These are phyloP conservation scores for Ormyrus pomaceus DNA, from an alignment of 2,888 invertebrate species.

Conservation along the genomic window DNA sequence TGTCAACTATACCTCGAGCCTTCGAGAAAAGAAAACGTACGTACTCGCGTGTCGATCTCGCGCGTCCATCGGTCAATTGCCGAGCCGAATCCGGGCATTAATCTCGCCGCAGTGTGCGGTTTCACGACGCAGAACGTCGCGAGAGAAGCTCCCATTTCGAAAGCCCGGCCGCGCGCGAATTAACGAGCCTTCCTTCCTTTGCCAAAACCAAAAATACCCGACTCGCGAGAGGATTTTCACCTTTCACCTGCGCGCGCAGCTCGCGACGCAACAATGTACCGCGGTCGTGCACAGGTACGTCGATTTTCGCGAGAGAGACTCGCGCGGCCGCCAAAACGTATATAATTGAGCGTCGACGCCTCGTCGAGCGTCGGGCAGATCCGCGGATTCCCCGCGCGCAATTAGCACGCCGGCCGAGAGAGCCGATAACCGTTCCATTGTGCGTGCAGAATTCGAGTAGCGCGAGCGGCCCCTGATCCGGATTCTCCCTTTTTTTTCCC, in stretches of 20 bases:
- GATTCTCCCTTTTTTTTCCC: neutral
- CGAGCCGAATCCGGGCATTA: too few species aligned
- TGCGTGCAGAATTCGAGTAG: slow-evolving; percentile 33
- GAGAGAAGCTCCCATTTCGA: too few species aligned
- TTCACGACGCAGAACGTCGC: too few species aligned
- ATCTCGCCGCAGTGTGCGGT: too few species aligned
- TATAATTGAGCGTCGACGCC: slow-evolving; percentile 5
- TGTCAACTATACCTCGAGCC: too few species aligned
- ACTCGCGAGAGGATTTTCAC: slow-evolving; percentile 47
- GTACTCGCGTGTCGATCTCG: too few species aligned
- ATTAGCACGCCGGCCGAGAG: slow-evolving; percentile 34
- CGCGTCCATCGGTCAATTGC: too few species aligned
- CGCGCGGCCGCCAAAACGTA: neutral
- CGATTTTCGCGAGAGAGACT: neutral
- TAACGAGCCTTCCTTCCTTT: too few species aligned
- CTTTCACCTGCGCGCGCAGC: slow-evolving; percentile 37
- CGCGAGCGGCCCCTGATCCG: neutral
- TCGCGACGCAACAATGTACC: slow-evolving; percentile 15
- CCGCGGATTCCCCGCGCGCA: slow-evolving; percentile 3
- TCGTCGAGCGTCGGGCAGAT: slow-evolving; percentile 17
- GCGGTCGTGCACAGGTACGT: too few species aligned
- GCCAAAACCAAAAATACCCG: slow-evolving; percentile 31
- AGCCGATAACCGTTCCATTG: slow-evolving; percentile 45
- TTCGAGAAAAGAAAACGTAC: too few species aligned
- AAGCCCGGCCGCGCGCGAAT: too few species aligned